These are phyloP conservation scores for Hirudinaria manillensis DNA, from an alignment of 2,888 invertebrate species.

Conservation along the genomic window DNA sequence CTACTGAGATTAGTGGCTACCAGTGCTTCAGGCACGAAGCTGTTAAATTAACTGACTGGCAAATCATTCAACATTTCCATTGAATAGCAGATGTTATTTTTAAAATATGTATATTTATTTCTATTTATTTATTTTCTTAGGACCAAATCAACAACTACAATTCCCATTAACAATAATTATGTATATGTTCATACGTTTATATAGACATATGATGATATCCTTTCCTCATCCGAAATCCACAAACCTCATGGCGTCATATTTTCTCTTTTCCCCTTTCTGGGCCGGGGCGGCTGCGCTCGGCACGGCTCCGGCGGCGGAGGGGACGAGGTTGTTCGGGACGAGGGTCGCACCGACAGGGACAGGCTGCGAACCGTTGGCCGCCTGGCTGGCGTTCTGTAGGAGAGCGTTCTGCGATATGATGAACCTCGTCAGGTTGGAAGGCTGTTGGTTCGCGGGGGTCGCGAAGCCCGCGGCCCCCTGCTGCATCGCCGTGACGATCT, in stretches of 20 bases:
- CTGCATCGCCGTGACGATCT: conserved; percentile 19
- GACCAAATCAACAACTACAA: no score
- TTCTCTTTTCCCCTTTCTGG: conserved; percentile 44
- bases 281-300: conserved; percentile 1
- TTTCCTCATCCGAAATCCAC: conserved; percentile 31
- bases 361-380: not conserved
- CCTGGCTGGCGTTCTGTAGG: conserved; percentile 2
- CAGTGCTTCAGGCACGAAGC: conserved; percentile 42
- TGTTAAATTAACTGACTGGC: no score
- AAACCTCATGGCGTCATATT: conserved; percentile 50
- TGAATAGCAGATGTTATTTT: no score
- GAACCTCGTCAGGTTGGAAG: conserved; percentile 14
- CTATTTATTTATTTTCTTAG: no score
- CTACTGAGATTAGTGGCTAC: not conserved
- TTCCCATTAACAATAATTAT: no score
- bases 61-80: no score
- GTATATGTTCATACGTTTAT: no score
- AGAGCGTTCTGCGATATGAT: conserved; percentile 22
- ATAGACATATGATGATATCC: no score
- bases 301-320: conserved; percentile 5
- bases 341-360: no score
- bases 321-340: conserved; percentile 8
- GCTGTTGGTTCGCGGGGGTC: conserved; percentile 7
- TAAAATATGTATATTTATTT: no score
- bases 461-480: conserved; percentile 19